Percentiles rank a stretch among this genome's conserved stretches.
phyloP scores from a whole-genome alignment of 2,113 vertebrate species.

The Mesocricetus auratus region DNA sequence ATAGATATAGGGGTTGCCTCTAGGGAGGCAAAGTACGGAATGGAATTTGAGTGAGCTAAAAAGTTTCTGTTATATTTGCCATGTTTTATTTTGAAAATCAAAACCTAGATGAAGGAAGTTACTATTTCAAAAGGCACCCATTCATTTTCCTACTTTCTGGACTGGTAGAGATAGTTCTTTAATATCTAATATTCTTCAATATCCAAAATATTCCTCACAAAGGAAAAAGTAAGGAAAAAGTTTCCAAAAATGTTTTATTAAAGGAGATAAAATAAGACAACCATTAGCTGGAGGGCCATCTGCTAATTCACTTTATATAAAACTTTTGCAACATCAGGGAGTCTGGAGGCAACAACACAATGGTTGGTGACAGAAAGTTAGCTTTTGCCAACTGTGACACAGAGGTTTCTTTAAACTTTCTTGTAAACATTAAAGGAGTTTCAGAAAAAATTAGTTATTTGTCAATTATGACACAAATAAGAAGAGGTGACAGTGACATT shows the following conservation, averaged over 20 bases:
- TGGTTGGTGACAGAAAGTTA: neutral
- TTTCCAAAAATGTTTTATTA: slow-evolving; percentile 32
- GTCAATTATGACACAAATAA: neutral
- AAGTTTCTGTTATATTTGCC: neutral
- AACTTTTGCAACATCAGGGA: neutral
- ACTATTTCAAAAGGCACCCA: slow-evolving; percentile 28
- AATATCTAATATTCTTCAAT: neutral
- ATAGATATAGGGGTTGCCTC: neutral
- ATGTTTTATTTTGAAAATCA: slow-evolving; percentile 43
- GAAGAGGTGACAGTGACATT: neutral
- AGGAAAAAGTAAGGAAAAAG: neutral
- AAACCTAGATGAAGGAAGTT: neutral
- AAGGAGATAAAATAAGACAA: neutral
- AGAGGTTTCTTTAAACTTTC: neutral
- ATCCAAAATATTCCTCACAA: neutral
- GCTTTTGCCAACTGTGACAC: neutral
- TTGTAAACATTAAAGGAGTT: neutral
- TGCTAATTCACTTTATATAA: neutral
- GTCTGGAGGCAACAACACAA: too few relatives aligned
- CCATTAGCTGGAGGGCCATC: neutral
- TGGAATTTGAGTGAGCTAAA: neutral
- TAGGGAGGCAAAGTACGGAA: neutral
- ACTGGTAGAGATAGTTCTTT: slow-evolving; percentile 35
- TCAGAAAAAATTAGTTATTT: slow-evolving; percentile 10
- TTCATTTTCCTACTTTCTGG: neutral